Base-by-base conservation (phyloP, 2,113 vertebrate species). In the Bos indicus region DNA sequence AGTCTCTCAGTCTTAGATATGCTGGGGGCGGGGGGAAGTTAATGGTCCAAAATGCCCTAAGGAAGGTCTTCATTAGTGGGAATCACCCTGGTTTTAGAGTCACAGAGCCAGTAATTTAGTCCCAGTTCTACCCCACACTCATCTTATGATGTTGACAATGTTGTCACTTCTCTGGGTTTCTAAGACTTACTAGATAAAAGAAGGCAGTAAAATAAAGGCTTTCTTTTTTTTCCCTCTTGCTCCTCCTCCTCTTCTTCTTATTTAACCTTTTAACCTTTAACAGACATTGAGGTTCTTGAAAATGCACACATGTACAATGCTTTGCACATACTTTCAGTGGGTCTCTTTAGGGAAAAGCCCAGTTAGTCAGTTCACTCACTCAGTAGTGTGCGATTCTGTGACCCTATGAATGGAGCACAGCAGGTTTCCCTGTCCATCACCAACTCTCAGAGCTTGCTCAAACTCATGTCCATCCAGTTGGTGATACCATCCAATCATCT, bases 1-100 rank as follows among this genome's bases (percentile, higher is more conserved):
- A 40, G 71, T 13, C 71, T 40, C 21, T 43, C 43, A 71, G 9
- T 71, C 10, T 46, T 81, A 46, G 4, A 33, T 94, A 8, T 94
- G 64, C 14, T 78, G 19, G 28, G 5, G 1, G 28, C 3, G 1
- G 1, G 15, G 30, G 7, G 6, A 0, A 16, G 17, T 52, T 43
- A 82, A n/a, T 30, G 2, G 26, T 16, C 48, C 56, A 74, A 92
- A 88, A 54, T 43, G 11, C 23, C 57, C 33, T 30, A 51, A 25
- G 30, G 56, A 46, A 78, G 5, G 2, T 92, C 91, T 86, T 60
- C 40, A 40, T 86, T 62, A 52, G 14, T 3, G 8, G 15, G 9
- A 86, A 40, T 30, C 40, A n/a, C 7, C 26, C 23, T 54, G 19
- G 25, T 43, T 16, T n/a, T n/a, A 40, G 33, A 67, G 3, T 88